A percentile compares a stretch with the other conserved stretches of the same genome.
Conservation (phyloP, 2,888 invertebrate species). For the Yponomeuta cagnagella region DNA sequence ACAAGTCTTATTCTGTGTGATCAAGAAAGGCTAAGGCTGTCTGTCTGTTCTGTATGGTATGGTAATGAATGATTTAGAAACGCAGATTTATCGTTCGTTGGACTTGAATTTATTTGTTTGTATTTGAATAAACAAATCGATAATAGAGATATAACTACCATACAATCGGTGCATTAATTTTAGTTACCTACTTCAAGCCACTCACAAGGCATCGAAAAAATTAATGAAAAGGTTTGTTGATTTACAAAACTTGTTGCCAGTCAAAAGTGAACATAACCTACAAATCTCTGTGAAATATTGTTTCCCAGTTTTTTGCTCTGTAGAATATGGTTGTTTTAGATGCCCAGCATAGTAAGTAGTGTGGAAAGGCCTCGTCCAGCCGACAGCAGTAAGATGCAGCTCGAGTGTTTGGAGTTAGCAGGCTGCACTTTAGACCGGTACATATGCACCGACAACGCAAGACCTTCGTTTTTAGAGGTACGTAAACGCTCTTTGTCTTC, state of each 20-base stretch:
- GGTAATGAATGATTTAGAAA: not conserved
- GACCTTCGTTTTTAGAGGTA: conserved; percentile 82
- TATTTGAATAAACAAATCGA: not conserved
- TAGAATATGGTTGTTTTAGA: conserved; percentile 39
- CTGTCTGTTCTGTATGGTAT: too few relatives aligned
- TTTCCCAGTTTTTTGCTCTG: not conserved
- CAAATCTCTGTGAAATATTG: not conserved
- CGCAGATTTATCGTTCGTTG: not conserved
- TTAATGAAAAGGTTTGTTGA: conserved; percentile 4
- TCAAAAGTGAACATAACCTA: conserved; percentile 14
- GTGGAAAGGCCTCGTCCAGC: conserved; percentile 44
- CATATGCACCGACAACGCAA: conserved; percentile 80
- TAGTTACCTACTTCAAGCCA: not conserved
- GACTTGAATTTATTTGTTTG: not conserved
- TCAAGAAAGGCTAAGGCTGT: too few relatives aligned
- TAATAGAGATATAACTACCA: not conserved
- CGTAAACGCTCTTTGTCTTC: conserved; percentile 20
- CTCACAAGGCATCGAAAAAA: not conserved
- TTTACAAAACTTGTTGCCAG: not conserved
- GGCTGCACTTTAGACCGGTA: conserved; percentile 88
- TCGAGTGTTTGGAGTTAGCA: conserved; percentile 84
- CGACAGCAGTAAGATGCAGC: conserved; percentile 66
- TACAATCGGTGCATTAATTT: not conserved
- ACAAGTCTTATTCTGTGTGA: too few relatives aligned
- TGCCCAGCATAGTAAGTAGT: conserved; percentile 56